These are phyloP conservation scores for Tetropium fuscum DNA, from an alignment of 2,888 invertebrate species.

Conservation along the genomic window DNA sequence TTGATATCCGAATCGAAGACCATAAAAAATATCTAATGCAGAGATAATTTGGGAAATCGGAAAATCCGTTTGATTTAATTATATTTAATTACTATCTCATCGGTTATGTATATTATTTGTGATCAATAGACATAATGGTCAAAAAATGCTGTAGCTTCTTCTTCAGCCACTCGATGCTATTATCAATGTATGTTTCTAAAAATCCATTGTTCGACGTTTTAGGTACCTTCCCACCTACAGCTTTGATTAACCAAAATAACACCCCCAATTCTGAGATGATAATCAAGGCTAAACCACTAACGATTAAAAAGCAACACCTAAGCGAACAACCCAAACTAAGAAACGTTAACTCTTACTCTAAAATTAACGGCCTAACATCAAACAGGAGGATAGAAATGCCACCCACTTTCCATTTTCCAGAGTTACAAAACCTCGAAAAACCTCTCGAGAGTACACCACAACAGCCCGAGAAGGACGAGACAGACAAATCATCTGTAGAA, in stretches of 20 bases:
- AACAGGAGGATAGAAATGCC: slow-evolving; percentile 86
- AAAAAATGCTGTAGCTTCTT: no score
- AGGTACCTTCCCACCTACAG: slow-evolving; percentile 28
- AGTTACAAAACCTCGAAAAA: slow-evolving; percentile 72
- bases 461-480: slow-evolving; percentile 47
- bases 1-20: no score
- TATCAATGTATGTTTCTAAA: no score
- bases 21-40: no score
- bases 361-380: slow-evolving; percentile 74
- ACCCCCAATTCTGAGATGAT: slow-evolving; percentile 55
- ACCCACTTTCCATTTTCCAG: slow-evolving; percentile 83
- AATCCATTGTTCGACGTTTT: no score
- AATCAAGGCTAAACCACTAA: slow-evolving; percentile 86
- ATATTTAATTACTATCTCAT: no score
- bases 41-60: no score
- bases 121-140: no score
- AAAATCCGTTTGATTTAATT: no score
- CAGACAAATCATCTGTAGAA: slow-evolving; percentile 49
- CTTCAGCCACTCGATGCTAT: no score
- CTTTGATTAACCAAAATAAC: slow-evolving; percentile 60
- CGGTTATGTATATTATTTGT: no score
- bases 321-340: slow-evolving; percentile 84
- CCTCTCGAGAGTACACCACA: slow-evolving; percentile 49
- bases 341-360: slow-evolving; percentile 66
- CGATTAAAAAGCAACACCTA: slow-evolving; percentile 85